phyloP scores from a whole-genome alignment of 2,797 vertebrate genomes.

The Parotocinclus haroldoi region DNA sequence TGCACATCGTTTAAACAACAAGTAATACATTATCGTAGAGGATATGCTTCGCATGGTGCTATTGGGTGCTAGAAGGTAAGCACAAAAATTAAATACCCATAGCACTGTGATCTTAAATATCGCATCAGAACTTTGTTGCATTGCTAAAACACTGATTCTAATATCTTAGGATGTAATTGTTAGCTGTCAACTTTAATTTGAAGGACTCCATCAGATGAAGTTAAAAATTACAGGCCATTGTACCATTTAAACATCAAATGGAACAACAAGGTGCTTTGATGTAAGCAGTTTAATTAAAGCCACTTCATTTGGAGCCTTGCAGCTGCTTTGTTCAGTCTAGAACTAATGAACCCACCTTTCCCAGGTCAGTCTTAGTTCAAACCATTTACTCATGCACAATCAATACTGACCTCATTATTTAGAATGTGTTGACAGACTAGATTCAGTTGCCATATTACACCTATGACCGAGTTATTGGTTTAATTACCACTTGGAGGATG shows the following conservation, averaged over 20 bases:
- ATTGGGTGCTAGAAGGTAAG: too few relatives aligned
- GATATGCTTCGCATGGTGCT: too few relatives aligned
- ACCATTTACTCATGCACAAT: background rate
- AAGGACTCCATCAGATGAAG: background rate
- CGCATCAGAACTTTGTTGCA: too few relatives aligned
- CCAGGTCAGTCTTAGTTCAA: background rate
- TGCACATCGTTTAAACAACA: too few relatives aligned
- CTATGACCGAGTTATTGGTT: too few relatives aligned
- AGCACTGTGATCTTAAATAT: too few relatives aligned
- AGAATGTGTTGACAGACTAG: background rate
- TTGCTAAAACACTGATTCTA: background rate
- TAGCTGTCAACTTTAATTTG: background rate
- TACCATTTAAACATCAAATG: background rate
- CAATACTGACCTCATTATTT: background rate
- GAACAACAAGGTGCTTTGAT: constrained; percentile 8
- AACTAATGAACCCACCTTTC: background rate
- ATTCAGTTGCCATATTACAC: too few relatives aligned
- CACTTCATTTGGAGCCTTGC: background rate
- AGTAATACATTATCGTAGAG: too few relatives aligned
- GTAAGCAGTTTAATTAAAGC: background rate
- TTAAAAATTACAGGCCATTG: background rate
- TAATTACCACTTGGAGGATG: too few relatives aligned
- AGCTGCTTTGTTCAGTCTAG: background rate
- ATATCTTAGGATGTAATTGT: background rate
- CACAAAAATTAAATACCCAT: too few relatives aligned